Percentiles rank a stretch among this genome's conserved stretches.
These are phyloP conservation scores for Cydia fagiglandana DNA, from an alignment of 1,140 invertebrate species.

Conservation along the genomic window DNA sequence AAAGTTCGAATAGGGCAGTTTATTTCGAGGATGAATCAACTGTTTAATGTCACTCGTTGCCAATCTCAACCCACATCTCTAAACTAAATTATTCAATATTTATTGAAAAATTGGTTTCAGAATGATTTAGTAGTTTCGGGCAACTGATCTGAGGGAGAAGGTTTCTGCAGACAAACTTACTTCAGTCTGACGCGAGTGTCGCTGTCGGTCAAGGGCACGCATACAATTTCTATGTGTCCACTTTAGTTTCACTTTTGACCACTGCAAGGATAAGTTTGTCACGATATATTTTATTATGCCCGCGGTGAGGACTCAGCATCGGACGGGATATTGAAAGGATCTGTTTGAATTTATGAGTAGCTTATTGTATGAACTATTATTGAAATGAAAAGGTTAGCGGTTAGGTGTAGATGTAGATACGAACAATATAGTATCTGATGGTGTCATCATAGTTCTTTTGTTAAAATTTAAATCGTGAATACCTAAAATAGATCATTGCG, in stretches of 20 bases:
- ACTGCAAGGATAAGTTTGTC: not conserved
- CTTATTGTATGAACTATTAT: constrained; percentile 12
- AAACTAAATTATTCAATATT: not conserved
- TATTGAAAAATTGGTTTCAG: not conserved
- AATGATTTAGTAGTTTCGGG: constrained; percentile 21
- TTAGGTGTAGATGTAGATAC: not conserved
- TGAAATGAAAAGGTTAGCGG: constrained; percentile 11
- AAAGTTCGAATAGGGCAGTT: no score
- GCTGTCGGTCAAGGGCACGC: not conserved
- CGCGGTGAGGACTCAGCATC: not conserved
- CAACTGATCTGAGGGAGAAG: not conserved
- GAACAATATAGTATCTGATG: not conserved
- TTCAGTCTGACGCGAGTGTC: not conserved
- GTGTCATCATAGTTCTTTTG: not conserved
- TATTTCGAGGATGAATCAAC: no score
- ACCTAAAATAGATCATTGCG: no score
- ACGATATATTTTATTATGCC: not conserved
- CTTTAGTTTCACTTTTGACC: not conserved
- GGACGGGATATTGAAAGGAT: constrained; percentile 1
- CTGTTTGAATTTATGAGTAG: constrained; percentile 26
- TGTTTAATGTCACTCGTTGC: no score
- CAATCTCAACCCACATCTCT: no score
- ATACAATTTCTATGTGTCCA: not conserved
- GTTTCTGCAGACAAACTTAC: not conserved
- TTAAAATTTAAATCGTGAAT: not conserved